Evolutionary conservation across 2,888 invertebrate genomes (phyloP).

Genomic region (Clepsis dumicolana): DNA sequence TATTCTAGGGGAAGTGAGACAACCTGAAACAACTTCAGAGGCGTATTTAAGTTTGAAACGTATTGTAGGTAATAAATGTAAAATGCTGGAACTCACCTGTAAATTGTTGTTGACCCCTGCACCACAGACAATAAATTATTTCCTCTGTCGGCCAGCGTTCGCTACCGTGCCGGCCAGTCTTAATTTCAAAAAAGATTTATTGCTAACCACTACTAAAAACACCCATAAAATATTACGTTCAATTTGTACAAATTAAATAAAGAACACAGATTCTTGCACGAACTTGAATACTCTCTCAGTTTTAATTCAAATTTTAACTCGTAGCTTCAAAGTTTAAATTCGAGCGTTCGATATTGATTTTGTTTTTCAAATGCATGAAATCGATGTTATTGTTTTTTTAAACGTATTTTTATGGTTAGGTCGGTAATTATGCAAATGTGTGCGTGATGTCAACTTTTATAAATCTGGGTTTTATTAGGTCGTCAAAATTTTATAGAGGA

Average conservation of each 20-base stretch:
- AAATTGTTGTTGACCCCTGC: conserved; percentile 50
- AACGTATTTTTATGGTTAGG: conserved; percentile 28
- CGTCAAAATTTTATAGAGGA: conserved; percentile 9
- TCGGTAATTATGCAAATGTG: conserved; percentile 33
- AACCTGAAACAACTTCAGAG: too few species aligned
- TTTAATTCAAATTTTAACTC: background rate
- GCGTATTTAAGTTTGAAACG: too few species aligned
- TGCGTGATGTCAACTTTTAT: conserved; percentile 27
- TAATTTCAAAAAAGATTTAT: conserved; percentile 56
- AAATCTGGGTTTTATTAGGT: conserved; percentile 21
- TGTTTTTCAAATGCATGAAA: conserved; percentile 34
- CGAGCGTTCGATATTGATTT: background rate
- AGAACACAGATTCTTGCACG: conserved; percentile 45
- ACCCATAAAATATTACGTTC: conserved; percentile 56
- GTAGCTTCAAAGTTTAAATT: background rate
- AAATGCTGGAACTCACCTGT: conserved; percentile 28
- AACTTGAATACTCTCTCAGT: background rate
- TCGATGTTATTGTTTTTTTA: conserved; percentile 42
- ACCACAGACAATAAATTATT: conserved; percentile 59
- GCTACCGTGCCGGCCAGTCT: conserved; percentile 47
- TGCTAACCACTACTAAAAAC: conserved; percentile 52
- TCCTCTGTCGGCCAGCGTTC: conserved; percentile 60
- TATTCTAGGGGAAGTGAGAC: too few species aligned
- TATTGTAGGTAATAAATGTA: background rate
- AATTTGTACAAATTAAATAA: conserved; percentile 62